Evolutionary conservation across 2,797 vertebrate species (phyloP).

Genomic region (Lutjanus argentimaculatus): DNA sequence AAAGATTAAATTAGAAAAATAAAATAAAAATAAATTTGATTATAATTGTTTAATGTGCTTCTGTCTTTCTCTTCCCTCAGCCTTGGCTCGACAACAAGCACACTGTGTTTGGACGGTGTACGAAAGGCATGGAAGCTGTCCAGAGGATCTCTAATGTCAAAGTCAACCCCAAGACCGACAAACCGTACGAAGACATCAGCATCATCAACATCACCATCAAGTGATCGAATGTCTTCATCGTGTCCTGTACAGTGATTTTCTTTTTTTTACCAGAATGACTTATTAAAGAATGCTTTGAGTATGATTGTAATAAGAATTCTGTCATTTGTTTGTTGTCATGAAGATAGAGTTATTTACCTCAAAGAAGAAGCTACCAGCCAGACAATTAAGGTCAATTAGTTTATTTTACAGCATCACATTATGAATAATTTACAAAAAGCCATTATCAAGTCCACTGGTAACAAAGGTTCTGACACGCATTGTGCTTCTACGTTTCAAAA

Average conservation of each 20-base stretch:
- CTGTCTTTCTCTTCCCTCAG: constrained; percentile 71
- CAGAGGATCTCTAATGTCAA: constrained; percentile 98
- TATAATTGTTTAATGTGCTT: fast-evolving
- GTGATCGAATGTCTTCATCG: constrained; percentile 66
- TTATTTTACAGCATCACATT: constrained; percentile 85
- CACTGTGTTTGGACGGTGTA: constrained; percentile 96
- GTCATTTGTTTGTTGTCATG: neutral
- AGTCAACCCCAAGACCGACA: constrained; percentile 98
- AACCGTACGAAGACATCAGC: constrained; percentile 98
- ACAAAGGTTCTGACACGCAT: constrained; percentile 71
- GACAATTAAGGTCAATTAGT: constrained; percentile 52
- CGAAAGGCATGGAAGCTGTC: constrained; percentile 98
- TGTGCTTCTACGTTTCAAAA: constrained; percentile 79
- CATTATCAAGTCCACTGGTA: constrained; percentile 75
- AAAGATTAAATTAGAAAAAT: too few relatives aligned
- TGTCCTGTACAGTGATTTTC: constrained; percentile 58
- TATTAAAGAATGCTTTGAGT: constrained; percentile 60
- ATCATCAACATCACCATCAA: constrained; percentile 99
- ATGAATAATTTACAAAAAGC: constrained; percentile 85
- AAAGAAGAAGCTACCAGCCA: neutral
- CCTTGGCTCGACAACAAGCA: constrained; percentile 99
- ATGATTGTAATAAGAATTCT: neutral
- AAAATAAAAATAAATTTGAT: too few relatives aligned
- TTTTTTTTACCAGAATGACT: constrained; percentile 48
- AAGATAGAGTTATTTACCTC: too few relatives aligned